Conservation (phyloP, 1,140 invertebrate species). For the Zaprionus capensis region DNA sequence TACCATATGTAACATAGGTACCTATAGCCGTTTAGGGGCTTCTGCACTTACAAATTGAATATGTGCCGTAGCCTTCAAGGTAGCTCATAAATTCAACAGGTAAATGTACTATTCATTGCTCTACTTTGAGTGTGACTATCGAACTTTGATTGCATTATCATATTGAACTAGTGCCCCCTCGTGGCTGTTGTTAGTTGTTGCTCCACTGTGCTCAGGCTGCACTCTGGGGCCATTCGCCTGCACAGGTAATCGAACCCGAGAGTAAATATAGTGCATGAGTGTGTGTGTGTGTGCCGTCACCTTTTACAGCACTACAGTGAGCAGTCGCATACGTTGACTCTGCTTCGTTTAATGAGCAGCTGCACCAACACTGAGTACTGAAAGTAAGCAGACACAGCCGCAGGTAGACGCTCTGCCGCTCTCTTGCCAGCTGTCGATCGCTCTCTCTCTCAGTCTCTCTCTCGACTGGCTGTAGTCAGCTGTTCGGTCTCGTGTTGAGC, state of each 20-base stretch:
- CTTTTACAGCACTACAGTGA: neutral
- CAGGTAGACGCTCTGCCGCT: constrained; percentile 4
- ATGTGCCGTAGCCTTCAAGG: neutral
- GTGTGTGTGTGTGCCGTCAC: neutral
- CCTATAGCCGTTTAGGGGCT: no score
- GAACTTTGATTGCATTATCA: neutral
- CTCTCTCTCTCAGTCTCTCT: constrained; percentile 22
- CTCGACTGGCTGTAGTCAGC: constrained; percentile 41
- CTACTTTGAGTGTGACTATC: neutral
- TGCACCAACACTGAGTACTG: constrained; percentile 54
- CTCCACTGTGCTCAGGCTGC: constrained; percentile 8
- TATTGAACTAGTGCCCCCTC: neutral
- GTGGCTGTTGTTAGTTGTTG: neutral
- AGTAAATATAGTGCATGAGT: constrained; percentile 5
- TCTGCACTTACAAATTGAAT: neutral
- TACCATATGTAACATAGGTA: no score
- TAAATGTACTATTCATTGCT: neutral
- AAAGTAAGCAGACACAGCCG: constrained; percentile 34
- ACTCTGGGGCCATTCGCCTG: constrained; percentile 52
- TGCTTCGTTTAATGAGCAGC: constrained; percentile 36
- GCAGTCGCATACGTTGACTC: neutral
- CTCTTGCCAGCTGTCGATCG: neutral
- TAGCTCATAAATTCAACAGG: neutral
- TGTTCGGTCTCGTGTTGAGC: constrained; percentile 45
- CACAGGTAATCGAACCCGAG: constrained; percentile 64